Conservation (phyloP, 2,888 invertebrate genomes). For the Brenthis daphne region DNA sequence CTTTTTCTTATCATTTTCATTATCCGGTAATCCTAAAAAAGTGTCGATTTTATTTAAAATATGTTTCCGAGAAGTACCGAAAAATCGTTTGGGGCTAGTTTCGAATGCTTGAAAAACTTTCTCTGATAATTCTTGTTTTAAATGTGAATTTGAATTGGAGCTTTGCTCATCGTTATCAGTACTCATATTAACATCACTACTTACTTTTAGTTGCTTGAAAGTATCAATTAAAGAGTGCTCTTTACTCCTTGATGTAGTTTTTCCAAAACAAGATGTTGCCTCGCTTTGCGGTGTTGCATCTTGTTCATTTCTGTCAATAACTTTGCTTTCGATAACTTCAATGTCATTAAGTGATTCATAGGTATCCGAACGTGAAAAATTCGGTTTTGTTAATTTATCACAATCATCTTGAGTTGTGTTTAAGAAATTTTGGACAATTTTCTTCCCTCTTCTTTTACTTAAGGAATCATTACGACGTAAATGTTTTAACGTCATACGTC, state of each 20-base stretch:
- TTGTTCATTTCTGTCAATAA: constrained; percentile 29
- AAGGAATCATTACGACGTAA: constrained; percentile 70
- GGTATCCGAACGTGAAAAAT: constrained; percentile 8
- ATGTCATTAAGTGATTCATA: constrained; percentile 15
- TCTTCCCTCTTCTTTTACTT: constrained; percentile 70
- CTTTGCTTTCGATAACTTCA: constrained; percentile 25
- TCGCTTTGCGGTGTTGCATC: constrained; percentile 9
- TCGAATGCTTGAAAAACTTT: constrained; percentile 77
- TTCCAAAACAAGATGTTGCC: constrained; percentile 23
- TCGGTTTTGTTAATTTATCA: constrained; percentile 21
- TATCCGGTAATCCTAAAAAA: constrained; percentile 64
- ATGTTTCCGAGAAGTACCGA: constrained; percentile 74
- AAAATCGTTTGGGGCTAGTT: constrained; percentile 77
- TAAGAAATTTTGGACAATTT: constrained; percentile 67
- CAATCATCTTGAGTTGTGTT: constrained; percentile 47
- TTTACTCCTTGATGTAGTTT: constrained; percentile 16
- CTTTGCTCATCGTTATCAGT: constrained; percentile 31
- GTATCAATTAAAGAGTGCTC: constrained; percentile 22
- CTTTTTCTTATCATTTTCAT: constrained; percentile 49
- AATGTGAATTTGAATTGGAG: constrained; percentile 31
- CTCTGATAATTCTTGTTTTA: constrained; percentile 71
- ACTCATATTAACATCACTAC: constrained; percentile 28
- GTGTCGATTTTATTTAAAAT: constrained; percentile 75
- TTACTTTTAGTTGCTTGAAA: constrained; percentile 27
- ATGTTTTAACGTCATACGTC: constrained; percentile 58